These are phyloP conservation scores for Noctuana brunneofusca DNA, from an alignment of 2,888 invertebrate genomes.

Conservation along the genomic window DNA sequence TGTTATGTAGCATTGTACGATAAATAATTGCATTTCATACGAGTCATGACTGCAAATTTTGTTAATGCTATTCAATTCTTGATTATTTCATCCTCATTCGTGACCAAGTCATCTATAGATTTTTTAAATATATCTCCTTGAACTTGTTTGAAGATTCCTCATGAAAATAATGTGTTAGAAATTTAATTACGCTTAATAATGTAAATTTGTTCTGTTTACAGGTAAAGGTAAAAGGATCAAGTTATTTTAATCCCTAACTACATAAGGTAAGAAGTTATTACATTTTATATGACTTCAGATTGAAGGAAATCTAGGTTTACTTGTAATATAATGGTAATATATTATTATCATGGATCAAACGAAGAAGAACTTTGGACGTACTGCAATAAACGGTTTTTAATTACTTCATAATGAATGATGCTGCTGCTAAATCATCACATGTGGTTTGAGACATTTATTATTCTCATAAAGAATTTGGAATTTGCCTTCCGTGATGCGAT, in stretches of 20 bases:
- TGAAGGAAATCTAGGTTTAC: neutral
- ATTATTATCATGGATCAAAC: neutral
- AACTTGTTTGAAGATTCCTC: neutral
- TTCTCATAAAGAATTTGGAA: conserved; percentile 10
- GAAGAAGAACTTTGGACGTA: neutral
- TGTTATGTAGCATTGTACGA: neutral
- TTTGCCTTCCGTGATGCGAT: conserved; percentile 3
- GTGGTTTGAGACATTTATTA: too few species aligned
- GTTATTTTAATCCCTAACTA: neutral
- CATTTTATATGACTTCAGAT: neutral
- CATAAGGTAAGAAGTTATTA: conserved; percentile 14
- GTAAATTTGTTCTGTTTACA: conserved; percentile 50
- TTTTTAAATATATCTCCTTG: neutral
- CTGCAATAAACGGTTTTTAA: neutral
- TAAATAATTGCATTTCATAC: too few species aligned
- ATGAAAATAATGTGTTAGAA: neutral
- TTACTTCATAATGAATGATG: conserved; percentile 1
- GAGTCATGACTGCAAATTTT: neutral
- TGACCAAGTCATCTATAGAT: neutral
- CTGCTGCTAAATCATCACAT: conserved; percentile 3
- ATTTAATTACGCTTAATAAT: conserved; percentile 4
- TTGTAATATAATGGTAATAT: too few species aligned
- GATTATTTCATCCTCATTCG: too few species aligned
- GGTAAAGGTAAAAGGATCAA: conserved; percentile 69
- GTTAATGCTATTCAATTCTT: neutral